phyloP scores from a whole-genome alignment of 2,113 vertebrate genomes.

The Phalacrocorax carbo region DNA sequence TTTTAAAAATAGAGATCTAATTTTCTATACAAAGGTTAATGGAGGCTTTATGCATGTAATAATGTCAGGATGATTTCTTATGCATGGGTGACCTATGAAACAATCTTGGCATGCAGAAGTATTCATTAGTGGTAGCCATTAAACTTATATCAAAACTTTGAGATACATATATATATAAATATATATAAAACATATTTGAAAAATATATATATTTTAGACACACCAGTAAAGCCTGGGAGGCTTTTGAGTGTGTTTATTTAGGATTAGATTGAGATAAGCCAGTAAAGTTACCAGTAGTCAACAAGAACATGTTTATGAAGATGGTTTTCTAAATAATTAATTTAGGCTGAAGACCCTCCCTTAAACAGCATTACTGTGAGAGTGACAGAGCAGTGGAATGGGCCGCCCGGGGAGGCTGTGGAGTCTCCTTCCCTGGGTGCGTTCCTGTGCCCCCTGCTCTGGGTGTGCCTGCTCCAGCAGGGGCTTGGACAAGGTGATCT shows the following conservation, averaged over 20 bases:
- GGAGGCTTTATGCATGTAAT: conserved; percentile 2
- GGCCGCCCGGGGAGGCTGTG: too few species aligned
- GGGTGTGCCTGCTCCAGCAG: too few species aligned
- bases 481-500: too few species aligned
- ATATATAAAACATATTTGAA: background rate
- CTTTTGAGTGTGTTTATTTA: background rate
- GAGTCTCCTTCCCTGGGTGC: too few species aligned
- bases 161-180: background rate
- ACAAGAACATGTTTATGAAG: background rate
- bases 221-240: background rate
- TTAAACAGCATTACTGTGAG: background rate
- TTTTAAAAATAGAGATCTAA: background rate
- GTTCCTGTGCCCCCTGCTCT: too few species aligned
- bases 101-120: background rate
- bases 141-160: background rate
- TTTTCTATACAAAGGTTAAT: background rate
- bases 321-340: background rate
- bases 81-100: background rate
- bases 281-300: background rate
- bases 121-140: conserved; percentile 13
- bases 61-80: conserved; percentile 9
- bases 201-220: background rate
- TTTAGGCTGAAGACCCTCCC: background rate
- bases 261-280: background rate
- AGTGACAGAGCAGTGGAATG: too few species aligned